Evolutionary conservation across 1,140 invertebrate genomes (phyloP), one percentile per base, ranked within the genome.

Genomic region (Capitella teleta): DNA sequence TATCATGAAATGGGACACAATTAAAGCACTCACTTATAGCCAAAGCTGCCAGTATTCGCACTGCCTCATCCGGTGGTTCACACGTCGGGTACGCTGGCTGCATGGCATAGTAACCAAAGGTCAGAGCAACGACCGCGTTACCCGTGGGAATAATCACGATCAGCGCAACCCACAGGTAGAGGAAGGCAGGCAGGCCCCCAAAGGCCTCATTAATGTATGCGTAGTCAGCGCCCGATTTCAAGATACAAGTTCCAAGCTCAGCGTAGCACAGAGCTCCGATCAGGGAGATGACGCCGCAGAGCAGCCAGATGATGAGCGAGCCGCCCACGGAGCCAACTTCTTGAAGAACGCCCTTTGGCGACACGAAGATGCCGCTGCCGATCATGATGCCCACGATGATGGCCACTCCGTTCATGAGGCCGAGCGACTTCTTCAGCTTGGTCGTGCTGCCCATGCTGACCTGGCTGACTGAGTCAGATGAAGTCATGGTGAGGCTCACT

Each of bases 161-260:
- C 16, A 68, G 43, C 10, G 57, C 52, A 32, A 36, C 64, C 69
- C 68, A 72, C 10, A 70, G 57, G 36, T 32, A 97, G 75, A 97
- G 74, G 70, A 98, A 98, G 0, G 90, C 86, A 1, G 85, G 85
- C 21, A 96, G 71, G 2, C 85, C 79, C 0, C 26, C 95, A 88
- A 74, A 96, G 0, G 89, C 87, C 64, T 90, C 84, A 47, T 82
- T 81, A 36, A 98, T 91, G 64, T 98, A 98, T 0, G 89, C 88
- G 70, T 98, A 98, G 76, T 97, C 93, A 4, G 92, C 94, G 4
- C 95, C 95, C 24, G 89, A 94, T 65, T 91, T 90, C 2, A 86
- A 83, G 53, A 98, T 94, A 16, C 82, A 80, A 70, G 87, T 79
- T 79, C 94, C 94, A 45, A 98, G 77, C 79, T 98, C 94, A 0